Evolutionary conservation across 1,140 invertebrate species (phyloP).

Genomic region (Hormaphis cornu): DNA sequence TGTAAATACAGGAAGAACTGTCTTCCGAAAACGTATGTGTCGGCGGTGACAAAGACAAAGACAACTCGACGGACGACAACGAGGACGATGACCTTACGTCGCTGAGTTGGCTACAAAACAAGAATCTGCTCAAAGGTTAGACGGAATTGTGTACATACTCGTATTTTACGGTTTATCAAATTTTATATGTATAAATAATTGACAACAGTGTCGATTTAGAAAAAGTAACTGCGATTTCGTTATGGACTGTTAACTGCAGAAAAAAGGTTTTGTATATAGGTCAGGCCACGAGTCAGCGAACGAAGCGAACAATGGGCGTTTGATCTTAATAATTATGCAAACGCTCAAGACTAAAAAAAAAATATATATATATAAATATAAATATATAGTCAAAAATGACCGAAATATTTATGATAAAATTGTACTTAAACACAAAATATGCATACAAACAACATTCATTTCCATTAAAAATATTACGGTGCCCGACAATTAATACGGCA

Average conservation of each 20-base stretch:
- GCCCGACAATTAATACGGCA: no score
- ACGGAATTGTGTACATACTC: background rate
- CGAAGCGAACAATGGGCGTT: background rate
- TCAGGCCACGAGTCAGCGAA: background rate
- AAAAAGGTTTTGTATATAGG: slow-evolving; percentile 22
- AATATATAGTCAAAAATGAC: no score
- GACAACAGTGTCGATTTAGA: background rate
- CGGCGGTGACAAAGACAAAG: slow-evolving; percentile 35
- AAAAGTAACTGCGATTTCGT: background rate
- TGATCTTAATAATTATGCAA: background rate
- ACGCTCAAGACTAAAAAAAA: no score
- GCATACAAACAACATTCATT: no score
- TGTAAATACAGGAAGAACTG: slow-evolving; percentile 14
- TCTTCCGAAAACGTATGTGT: slow-evolving; percentile 9
- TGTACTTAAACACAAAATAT: no score
- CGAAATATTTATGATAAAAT: no score
- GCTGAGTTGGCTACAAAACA: slow-evolving; percentile 82
- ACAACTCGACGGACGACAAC: slow-evolving; percentile 32
- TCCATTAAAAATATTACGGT: no score
- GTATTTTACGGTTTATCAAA: background rate
- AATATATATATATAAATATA: no score
- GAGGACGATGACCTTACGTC: slow-evolving; percentile 78
- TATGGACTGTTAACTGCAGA: background rate
- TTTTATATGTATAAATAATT: background rate
- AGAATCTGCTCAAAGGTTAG: slow-evolving; percentile 73